These are phyloP conservation scores for Rattus norvegicus DNA, from an alignment of 2,113 vertebrate species.

Conservation along the genomic window DNA sequence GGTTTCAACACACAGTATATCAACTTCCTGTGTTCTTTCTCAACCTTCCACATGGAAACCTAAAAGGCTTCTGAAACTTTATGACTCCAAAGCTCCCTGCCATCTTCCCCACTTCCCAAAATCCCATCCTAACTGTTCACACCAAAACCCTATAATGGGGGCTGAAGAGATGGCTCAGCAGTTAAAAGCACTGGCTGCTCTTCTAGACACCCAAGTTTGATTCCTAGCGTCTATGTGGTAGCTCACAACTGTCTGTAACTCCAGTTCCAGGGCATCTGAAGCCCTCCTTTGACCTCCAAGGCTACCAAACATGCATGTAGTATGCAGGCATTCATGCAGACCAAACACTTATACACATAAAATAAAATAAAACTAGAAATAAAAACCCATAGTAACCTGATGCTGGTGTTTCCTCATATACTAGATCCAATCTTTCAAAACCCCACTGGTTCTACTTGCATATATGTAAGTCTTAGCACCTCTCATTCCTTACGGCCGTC, in stretches of 20 bases:
- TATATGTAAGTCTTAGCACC: background rate
- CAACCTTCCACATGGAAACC: background rate
- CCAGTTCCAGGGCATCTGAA: background rate
- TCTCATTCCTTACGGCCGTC: background rate
- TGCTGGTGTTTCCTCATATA: background rate
- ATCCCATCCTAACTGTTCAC: background rate
- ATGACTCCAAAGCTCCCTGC: background rate
- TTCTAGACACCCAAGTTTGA: background rate
- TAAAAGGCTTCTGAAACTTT: background rate
- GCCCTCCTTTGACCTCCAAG: background rate
- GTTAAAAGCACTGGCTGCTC: background rate
- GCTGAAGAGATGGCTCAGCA: background rate
- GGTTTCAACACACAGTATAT: background rate
- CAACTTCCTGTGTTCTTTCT: background rate
- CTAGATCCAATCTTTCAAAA: conserved; percentile 11
- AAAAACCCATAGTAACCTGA: background rate
- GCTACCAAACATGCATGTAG: background rate
- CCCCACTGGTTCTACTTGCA: conserved; percentile 6
- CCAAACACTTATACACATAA: background rate
- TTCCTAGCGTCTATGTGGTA: background rate
- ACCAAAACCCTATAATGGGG: background rate
- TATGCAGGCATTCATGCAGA: background rate
- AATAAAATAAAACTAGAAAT: background rate
- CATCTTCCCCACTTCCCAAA: background rate
- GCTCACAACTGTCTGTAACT: background rate